A percentile compares a stretch with the other conserved stretches of the same genome.
Conservation (phyloP, 2,888 invertebrate genomes). For the Rotaria macrura region DNA sequence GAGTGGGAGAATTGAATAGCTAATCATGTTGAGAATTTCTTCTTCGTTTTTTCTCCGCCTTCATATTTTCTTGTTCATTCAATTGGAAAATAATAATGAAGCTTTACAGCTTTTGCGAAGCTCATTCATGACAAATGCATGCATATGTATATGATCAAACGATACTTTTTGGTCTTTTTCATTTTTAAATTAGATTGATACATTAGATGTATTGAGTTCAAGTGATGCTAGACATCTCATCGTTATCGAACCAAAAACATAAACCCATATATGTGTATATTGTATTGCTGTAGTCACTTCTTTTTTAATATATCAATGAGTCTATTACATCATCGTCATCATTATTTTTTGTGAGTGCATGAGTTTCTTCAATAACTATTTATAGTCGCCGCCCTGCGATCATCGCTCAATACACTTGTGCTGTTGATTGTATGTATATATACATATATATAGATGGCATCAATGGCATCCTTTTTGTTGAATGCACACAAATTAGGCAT, state of each 20-base stretch:
- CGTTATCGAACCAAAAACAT: not conserved
- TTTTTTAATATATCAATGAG: not conserved
- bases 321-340: not conserved
- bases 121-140: not conserved
- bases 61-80: not conserved
- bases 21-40: not conserved
- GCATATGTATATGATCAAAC: not conserved
- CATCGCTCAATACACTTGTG: not conserved
- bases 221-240: not conserved
- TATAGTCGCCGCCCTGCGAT: not conserved
- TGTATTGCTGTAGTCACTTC: not conserved
- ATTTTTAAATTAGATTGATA: not conserved
- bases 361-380: not conserved
- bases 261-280: not conserved
- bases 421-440: not conserved
- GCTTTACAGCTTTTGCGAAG: not conserved
- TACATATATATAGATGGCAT: not conserved
- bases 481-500: not conserved
- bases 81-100: not conserved
- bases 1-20: not conserved
- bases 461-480: not conserved
- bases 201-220: not conserved
- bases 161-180: not conserved
- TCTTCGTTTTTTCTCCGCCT: not conserved
- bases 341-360: not conserved